Conservation (phyloP, 2,113 vertebrate species). For the Orthochromis malagaraziensis region DNA sequence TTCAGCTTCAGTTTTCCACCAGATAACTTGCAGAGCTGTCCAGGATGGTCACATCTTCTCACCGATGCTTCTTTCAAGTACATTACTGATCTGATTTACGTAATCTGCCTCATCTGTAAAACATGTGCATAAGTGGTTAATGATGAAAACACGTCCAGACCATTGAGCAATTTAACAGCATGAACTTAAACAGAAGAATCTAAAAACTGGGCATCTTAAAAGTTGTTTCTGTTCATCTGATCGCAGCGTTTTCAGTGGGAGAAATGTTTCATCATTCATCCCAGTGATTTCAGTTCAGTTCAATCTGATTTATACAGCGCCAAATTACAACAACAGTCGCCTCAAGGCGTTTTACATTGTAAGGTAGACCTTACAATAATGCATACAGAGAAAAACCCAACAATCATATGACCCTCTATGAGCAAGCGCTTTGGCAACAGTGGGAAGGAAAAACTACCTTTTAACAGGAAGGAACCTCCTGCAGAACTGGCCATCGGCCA, state of each 20-base stretch:
- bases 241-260: not conserved
- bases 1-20: not conserved
- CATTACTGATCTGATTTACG: not conserved
- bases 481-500: not conserved
- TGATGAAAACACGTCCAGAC: not conserved
- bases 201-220: not conserved
- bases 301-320: fast-evolving
- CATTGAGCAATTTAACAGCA: not conserved
- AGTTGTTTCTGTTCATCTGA: not conserved
- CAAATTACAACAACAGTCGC: not conserved
- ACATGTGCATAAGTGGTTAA: not conserved
- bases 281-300: not conserved
- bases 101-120: slow-evolving; percentile 31
- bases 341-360: not conserved
- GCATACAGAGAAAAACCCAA: not conserved
- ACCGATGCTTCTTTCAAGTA: not conserved
- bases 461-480: not conserved
- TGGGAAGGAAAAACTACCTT: not conserved
- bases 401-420: not conserved
- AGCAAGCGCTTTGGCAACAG: not conserved
- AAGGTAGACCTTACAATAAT: not conserved
- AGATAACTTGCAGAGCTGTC: not conserved
- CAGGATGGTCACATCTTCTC: not conserved
- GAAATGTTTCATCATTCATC: not conserved
- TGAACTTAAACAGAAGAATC: not conserved